Evolutionary conservation across 23 tunicate species (phyloP), one percentile per base, ranked within the genome.

Genomic region (Oikopleura albicans): DNA sequence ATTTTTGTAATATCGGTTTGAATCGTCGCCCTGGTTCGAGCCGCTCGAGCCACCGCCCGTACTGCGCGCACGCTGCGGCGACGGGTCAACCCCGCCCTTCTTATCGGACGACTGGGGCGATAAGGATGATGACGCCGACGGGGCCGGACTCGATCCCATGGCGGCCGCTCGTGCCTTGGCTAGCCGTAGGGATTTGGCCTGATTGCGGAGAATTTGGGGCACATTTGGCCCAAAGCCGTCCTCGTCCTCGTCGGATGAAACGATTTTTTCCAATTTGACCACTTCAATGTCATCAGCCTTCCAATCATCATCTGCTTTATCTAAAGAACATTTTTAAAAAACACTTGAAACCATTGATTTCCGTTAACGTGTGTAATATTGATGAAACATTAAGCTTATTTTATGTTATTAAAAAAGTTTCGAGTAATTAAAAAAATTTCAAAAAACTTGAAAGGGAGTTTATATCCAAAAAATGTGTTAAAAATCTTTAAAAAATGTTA

Each of bases 1-100:
- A 66, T 90, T 95, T 84, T 95, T 95, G 87, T 92, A 92, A 49
- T 49, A 49, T 22, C 63, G 63, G 63, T 49, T 49, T 22, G 63
- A 49, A 49, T 49, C 63, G 22, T 49, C 63, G 22, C 63, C 63
- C 22, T 49, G 63, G 35, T 84, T 84, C 39, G 89, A 63, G 39
- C 86, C 40, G 37, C 84, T 83, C 39, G 71, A 85, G 36, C 79
- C 79, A 29, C 36, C 37, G 31, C 35, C 79, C 2, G 27, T 29
- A 22, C 16, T 8, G 59, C 22, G 16, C 16, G 59, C 59, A 8
- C 22, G 8, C 59, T 8, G 22, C 4, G 33, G 79, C 27, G 79
- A 12, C 22, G 63, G 63, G 63, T 12, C 12, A 49, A 8, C 22
- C 22, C 22, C 16, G 22, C 63, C 63, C 63, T 49, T 49, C 31